Percentiles rank a stretch among this genome's conserved stretches.
phyloP scores from a whole-genome alignment of 1,140 invertebrate genomes.

The Cyclina sinensis region DNA sequence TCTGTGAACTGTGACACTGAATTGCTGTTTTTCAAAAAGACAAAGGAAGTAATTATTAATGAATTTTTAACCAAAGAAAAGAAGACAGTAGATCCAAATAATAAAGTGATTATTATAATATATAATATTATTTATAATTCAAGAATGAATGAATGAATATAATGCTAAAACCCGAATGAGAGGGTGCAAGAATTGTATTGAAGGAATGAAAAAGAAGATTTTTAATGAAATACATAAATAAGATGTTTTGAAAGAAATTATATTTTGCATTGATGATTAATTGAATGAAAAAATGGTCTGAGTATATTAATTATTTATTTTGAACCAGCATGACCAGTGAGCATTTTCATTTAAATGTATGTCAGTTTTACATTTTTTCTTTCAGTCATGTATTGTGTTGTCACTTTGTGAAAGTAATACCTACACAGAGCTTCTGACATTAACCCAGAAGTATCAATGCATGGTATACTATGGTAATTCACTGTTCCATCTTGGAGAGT shows the following conservation, averaged over 20 bases:
- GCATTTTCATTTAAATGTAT: not conserved
- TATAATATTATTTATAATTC: too few species aligned
- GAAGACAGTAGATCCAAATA: too few species aligned
- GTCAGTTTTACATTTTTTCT: slow-evolving; percentile 62
- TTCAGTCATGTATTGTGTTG: slow-evolving; percentile 90
- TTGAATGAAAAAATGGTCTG: not conserved
- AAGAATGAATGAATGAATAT: too few species aligned
- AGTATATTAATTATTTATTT: not conserved
- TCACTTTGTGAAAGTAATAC: slow-evolving; percentile 89
- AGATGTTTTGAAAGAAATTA: not conserved
- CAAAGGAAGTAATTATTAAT: too few species aligned
- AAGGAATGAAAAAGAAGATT: not conserved
- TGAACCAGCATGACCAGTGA: not conserved
- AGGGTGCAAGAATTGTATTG: too few species aligned
- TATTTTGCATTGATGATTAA: not conserved
- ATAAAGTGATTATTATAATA: too few species aligned
- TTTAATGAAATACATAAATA: not conserved
- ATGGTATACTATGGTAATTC: slow-evolving; percentile 91
- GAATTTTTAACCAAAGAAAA: too few species aligned
- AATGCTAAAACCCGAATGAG: too few species aligned
- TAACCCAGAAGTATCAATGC: slow-evolving; percentile 89
- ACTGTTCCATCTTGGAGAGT: slow-evolving; percentile 90
- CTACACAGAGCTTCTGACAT: slow-evolving; percentile 88
- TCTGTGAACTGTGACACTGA: too few species aligned
- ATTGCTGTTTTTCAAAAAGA: too few species aligned